Base-by-base conservation (phyloP, 2,888 invertebrate species). In the Ferdinandea cuprea region DNA sequence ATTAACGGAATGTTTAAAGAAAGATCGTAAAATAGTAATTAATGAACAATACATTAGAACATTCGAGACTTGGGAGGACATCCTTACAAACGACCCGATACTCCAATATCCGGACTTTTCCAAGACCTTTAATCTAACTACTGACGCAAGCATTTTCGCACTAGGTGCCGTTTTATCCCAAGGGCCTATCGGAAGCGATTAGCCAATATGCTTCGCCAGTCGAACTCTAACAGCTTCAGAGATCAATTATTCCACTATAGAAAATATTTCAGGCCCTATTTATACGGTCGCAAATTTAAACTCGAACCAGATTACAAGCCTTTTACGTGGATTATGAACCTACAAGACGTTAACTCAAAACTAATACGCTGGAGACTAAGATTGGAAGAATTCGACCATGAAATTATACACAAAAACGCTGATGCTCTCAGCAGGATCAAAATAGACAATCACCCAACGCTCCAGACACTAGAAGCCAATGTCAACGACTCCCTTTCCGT, bases 221-320 rank as follows among this genome's bases (percentile, higher is more conserved):
- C 50, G 81, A 44, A 85, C 85, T 0, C 15, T 85, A 11, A 56
- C 50, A 0, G 50, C 54, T 9, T 28, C 80, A 0, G 78, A 85
- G 37, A 15, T 25, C 1, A 59, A 68, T 15, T 84, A 80, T 8
- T 76, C 85, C 4, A 85, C 83, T 5, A 76, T 80, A 9, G 81
- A 85, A 46, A 61, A 46, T 87, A 89, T 37, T 89, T 89, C 28
- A 42, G 89, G 17, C 88, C 88, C 0, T 89, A 89, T 17, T 19
- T 90, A 2, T 89, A 87, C 19, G 89, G 89, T 0, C 85, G 85
- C 21, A 87, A 87, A 71, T 90, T 91, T 32, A 87, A 72, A 0
- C 89, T 91, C 0, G 86, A 88, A 1, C 90, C 89, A 0, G 91
- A 91, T 48, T 90, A 91, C 66, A 85, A 87, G 68, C 89, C 89